Evolutionary conservation across 2,113 vertebrate genomes (phyloP), one percentile per base, ranked within the genome.

Genomic region (Riparia riparia): DNA sequence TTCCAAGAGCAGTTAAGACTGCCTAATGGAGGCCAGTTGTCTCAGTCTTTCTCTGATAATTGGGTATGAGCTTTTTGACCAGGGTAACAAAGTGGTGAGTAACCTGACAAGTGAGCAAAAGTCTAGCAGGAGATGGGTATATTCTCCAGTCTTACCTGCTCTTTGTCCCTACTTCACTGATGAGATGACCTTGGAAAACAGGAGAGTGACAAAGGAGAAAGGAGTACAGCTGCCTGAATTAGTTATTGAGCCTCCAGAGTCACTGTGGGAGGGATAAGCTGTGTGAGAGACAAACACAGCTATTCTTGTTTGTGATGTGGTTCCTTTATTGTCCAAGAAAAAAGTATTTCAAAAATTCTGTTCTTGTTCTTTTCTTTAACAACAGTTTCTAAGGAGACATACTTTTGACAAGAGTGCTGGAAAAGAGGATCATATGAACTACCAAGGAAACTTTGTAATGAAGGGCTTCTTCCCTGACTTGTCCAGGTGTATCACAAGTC

Each of bases 401-500:
- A 10, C 7, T 73, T 69, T 74, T 39, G 10, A 42, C n/a, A 11
- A 50, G 31, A 82, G 2, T 22, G 7, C 8, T 11, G 3, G 6
- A 12, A 39, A 74, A 79, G 14, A 61, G 4, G 7, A 73, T 68
- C 61, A 5, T 28, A 17, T 29, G 56, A 86, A 11, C 18, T 34
- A 31, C 25, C 10, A 66, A 47, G 21, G 29, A 89, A 77, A 71
- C 6, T 47, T 50, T 44, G 21, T 68, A 13, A 21, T n/a, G 14
- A 4, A 25, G 7, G 16, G 1, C 18, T 61, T 77, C 76, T 58
- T 49, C 29, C 37, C 18, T 31, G 45, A 34, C 7, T 18, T 70
- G 65, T 17, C 12, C 12, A 65, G 12, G 12, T 45, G 34, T 2
- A 32, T 77, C 1, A 0, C 1, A 5, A 49, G 18, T n/a, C 32